Percentiles rank a stretch among this genome's conserved stretches.
Conservation (phyloP, 2,888 invertebrate genomes). For the Andrena hattorfiana region DNA sequence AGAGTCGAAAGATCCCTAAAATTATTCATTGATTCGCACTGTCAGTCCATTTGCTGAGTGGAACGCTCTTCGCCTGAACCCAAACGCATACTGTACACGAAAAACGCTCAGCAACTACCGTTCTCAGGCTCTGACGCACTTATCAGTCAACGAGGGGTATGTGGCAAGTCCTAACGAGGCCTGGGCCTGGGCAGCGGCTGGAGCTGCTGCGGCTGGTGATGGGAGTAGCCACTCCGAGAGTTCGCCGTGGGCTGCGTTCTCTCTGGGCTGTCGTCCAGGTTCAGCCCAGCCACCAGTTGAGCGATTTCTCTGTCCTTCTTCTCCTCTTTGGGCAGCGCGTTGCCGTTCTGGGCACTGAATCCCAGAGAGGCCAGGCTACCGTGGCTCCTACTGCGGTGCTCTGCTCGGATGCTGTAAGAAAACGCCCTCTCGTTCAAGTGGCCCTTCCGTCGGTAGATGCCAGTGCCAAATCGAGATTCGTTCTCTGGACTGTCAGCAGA, state of each 20-base stretch:
- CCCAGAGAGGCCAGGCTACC: conserved; percentile 96
- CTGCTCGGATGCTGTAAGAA: conserved; percentile 96
- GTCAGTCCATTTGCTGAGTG: not conserved
- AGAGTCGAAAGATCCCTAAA: not conserved
- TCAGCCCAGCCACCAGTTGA: conserved; percentile 96
- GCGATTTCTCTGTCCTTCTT: conserved; percentile 97
- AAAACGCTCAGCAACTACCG: conserved; percentile 3
- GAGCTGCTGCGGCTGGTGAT: conserved; percentile 69
- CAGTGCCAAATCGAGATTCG: conserved; percentile 90
- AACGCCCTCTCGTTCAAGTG: conserved; percentile 97
- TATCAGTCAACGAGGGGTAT: not conserved
- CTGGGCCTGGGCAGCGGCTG: conserved; percentile 83
- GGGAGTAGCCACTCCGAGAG: conserved; percentile 82
- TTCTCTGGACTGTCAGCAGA: conserved; percentile 80
- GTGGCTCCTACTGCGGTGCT: conserved; percentile 96
- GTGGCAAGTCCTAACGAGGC: conserved; percentile 76
- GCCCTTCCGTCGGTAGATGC: conserved; percentile 96
- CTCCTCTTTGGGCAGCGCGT: conserved; percentile 82
- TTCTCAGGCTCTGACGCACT: conserved; percentile 16
- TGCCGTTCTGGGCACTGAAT: conserved; percentile 92
- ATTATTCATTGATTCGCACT: not conserved
- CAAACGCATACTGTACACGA: not conserved
- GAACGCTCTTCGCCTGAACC: not conserved
- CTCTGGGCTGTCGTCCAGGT: conserved; percentile 92
- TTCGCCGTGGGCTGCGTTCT: conserved; percentile 88